These are phyloP conservation scores for Eubucco bourcierii DNA, from an alignment of 2,113 vertebrate species.

Conservation along the genomic window DNA sequence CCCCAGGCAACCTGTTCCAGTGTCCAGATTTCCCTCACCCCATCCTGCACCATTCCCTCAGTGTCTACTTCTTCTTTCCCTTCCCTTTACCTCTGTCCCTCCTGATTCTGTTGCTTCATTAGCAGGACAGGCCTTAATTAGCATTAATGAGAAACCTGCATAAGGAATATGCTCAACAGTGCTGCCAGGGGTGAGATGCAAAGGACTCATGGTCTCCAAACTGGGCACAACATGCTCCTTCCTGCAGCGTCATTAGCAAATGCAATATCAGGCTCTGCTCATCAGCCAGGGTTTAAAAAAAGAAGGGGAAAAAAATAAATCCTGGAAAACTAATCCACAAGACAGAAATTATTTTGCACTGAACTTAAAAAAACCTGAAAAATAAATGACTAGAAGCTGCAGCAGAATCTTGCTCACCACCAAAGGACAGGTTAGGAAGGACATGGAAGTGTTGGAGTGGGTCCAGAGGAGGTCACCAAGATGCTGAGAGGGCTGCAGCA, in stretches of 20 bases:
- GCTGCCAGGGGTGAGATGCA: not conserved
- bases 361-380: not conserved
- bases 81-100: not conserved
- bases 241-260: not conserved
- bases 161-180: not conserved
- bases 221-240: fast-evolving
- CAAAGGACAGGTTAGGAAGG: too few relatives aligned
- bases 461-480: too few relatives aligned
- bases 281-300: not conserved
- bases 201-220: not conserved
- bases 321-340: too few relatives aligned
- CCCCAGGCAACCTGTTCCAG: too few relatives aligned
- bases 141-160: not conserved
- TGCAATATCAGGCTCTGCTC: not conserved
- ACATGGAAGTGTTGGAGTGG: too few relatives aligned
- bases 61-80: not conserved
- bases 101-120: not conserved
- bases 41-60: not conserved
- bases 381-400: too few relatives aligned
- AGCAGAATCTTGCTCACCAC: too few relatives aligned
- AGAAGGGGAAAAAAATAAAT: not conserved
- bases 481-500: too few relatives aligned
- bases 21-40: not conserved
- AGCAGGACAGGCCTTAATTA: not conserved
- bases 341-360: not conserved